A percentile compares a stretch with the other conserved stretches of the same genome.
These are phyloP conservation scores for Alviniconcha strummeri DNA, from an alignment of 2,888 invertebrate species.

Conservation along the genomic window DNA sequence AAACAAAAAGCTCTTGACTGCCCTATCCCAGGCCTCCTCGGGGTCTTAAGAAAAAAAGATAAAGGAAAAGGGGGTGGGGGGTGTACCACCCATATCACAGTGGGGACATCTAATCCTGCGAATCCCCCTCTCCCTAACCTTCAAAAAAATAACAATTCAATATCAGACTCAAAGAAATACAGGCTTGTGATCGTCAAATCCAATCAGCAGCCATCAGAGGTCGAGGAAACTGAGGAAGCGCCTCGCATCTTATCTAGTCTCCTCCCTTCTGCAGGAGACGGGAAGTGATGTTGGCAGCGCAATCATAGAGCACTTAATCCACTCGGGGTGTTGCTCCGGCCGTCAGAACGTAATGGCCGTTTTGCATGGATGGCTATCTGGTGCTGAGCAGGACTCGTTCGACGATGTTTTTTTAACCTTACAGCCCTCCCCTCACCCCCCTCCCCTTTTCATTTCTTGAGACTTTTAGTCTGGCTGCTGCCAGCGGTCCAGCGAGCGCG, in stretches of 20 bases:
- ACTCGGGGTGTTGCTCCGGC: neutral
- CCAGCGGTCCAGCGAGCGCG: no score
- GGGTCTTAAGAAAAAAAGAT: neutral
- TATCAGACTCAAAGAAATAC: no score
- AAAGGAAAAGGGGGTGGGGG: neutral
- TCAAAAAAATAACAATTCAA: no score
- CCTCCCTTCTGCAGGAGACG: neutral
- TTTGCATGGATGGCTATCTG: conserved; percentile 20
- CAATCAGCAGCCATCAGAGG: conserved; percentile 12
- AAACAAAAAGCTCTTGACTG: no score
- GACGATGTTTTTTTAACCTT: neutral
- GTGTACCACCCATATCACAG: neutral
- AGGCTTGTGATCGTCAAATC: neutral
- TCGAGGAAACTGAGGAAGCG: conserved; percentile 12
- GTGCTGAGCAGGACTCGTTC: neutral
- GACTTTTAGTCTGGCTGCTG: no score
- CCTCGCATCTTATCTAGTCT: neutral
- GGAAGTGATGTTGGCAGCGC: neutral
- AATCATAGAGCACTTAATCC: neutral
- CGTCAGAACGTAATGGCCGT: conserved; percentile 4
- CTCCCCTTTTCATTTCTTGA: no score
- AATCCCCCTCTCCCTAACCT: no score
- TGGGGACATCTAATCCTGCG: no score
- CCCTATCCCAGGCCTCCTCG: no score
- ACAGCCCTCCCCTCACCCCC: neutral